Percentiles rank a stretch among this genome's conserved stretches.
phyloP scores from a whole-genome alignment of 2,113 vertebrate species.

The Herpetotheres cachinnans region DNA sequence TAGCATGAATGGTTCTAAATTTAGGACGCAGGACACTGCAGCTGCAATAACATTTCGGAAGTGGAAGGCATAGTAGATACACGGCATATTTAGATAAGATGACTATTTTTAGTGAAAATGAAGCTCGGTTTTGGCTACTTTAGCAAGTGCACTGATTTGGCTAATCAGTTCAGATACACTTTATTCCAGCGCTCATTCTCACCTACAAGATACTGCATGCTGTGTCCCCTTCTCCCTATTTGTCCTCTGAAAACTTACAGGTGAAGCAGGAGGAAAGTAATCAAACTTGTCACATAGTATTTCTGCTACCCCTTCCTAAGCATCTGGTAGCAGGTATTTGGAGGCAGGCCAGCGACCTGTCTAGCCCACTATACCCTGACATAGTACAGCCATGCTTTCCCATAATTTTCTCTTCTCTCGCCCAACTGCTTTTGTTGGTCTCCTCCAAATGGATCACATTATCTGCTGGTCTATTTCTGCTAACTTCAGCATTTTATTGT shows the following conservation, averaged over 20 bases:
- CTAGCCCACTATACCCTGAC: background rate
- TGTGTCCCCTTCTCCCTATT: background rate
- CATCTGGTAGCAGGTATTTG: background rate
- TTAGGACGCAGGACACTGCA: constrained; percentile 56
- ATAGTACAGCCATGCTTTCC: background rate
- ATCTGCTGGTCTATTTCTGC: background rate
- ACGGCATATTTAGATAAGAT: constrained; percentile 53
- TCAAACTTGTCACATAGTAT: background rate
- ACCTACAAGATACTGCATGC: background rate
- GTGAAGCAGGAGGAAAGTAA: background rate
- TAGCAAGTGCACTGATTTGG: background rate
- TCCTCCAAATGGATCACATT: background rate
- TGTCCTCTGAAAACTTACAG: background rate
- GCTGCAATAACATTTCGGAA: constrained; percentile 44
- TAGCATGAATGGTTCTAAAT: constrained; percentile 52
- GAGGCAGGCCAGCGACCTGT: background rate
- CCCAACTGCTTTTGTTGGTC: background rate
- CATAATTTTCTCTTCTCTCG: background rate
- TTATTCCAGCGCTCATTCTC: background rate
- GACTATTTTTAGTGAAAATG: constrained; percentile 42
- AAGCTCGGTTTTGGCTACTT: constrained; percentile 14
- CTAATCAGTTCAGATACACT: background rate
- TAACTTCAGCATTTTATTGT: background rate
- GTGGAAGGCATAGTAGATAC: constrained; percentile 50
- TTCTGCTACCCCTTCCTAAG: background rate